Conservation (phyloP, 2,113 vertebrate species). For the Cyanoliseus patagonus region DNA sequence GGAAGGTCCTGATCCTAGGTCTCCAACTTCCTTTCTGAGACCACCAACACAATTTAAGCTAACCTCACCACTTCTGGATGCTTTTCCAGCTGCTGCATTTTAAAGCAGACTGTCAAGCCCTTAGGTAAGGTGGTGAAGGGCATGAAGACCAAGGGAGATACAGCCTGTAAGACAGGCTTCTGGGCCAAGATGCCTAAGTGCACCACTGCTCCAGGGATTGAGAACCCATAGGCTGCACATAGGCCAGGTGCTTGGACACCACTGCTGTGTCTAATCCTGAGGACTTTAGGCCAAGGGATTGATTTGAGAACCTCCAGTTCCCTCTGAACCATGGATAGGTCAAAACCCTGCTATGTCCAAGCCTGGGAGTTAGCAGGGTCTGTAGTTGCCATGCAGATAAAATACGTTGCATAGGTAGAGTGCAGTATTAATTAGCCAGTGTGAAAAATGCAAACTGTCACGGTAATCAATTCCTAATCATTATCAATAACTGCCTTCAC, state of each 20-base stretch:
- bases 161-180: too few species aligned
- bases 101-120: neutral
- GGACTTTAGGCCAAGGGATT: neutral
- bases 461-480: rapidly evolving
- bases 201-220: neutral
- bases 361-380: neutral
- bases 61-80: neutral
- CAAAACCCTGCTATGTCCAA: rapidly evolving
- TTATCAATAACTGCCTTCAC: rapidly evolving
- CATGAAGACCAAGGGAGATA: too few species aligned
- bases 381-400: rapidly evolving
- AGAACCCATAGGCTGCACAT: neutral
- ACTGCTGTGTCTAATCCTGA: rapidly evolving
- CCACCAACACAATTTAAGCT: too few species aligned
- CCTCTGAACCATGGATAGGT: neutral
- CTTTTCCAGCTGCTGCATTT: neutral
- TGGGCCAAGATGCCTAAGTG: neutral
- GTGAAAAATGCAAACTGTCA: neutral
- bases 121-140: rapidly evolving
- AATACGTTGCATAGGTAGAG: neutral
- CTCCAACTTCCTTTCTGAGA: neutral
- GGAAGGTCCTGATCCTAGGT: too few species aligned
- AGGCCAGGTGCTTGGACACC: neutral
- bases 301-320: too few species aligned
- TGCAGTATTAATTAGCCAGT: neutral